Percentiles rank a stretch among this genome's conserved stretches.
These are phyloP conservation scores for Camponotus pennsylvanicus DNA, from an alignment of 1,140 invertebrate genomes.

Conservation along the genomic window DNA sequence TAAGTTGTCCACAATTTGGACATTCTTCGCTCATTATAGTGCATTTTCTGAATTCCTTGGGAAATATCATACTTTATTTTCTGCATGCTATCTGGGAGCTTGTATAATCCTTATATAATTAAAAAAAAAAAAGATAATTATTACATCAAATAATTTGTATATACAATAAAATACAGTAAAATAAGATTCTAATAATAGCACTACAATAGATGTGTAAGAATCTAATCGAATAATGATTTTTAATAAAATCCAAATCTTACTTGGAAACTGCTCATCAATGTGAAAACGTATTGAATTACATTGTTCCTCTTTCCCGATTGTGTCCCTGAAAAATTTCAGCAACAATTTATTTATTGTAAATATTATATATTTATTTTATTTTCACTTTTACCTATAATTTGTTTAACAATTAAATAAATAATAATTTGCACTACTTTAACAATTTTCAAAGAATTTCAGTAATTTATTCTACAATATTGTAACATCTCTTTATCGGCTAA, in stretches of 20 bases:
- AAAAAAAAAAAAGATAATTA: background rate
- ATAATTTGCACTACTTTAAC: too few relatives aligned
- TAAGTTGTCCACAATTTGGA: conserved; percentile 80
- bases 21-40: conserved; percentile 77
- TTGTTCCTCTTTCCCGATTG: too few relatives aligned
- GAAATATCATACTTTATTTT: background rate
- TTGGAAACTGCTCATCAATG: background rate
- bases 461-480: too few relatives aligned
- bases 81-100: background rate
- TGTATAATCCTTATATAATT: background rate
- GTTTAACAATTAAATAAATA: too few relatives aligned
- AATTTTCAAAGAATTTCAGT: too few relatives aligned
- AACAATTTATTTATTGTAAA: too few relatives aligned
- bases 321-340: too few relatives aligned
- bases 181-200: background rate
- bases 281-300: too few relatives aligned
- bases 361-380: too few relatives aligned
- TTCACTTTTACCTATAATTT: too few relatives aligned
- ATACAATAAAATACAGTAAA: background rate
- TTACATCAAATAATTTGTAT: background rate
- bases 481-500: too few relatives aligned
- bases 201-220: background rate
- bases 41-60: conserved; percentile 3
- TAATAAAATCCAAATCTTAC: background rate
- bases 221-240: background rate